A percentile compares a stretch with the other conserved stretches of the same genome.
These are phyloP conservation scores for Oncorhynchus tshawytscha DNA, from an alignment of 2,113 vertebrate genomes.

Conservation along the genomic window DNA sequence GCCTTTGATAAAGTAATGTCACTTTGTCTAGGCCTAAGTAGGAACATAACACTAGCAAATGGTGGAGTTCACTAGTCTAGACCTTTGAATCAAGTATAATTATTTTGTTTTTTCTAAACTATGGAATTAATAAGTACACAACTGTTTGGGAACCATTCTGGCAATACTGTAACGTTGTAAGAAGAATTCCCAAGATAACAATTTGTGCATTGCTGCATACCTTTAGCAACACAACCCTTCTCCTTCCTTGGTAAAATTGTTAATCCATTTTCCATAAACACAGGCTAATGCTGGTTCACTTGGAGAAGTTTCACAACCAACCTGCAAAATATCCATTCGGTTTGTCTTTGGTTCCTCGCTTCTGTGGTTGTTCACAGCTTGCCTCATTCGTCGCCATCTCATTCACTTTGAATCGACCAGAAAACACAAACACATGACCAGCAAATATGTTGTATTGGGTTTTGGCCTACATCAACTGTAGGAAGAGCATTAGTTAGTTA, in stretches of 20 bases:
- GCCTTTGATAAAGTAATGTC: too few relatives aligned
- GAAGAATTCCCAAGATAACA: background rate
- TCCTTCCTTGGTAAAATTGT: background rate
- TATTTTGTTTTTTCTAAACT: too few relatives aligned
- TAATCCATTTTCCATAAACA: background rate
- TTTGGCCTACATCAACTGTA: too few relatives aligned
- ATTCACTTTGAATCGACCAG: constrained; percentile 60
- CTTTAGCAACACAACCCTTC: background rate
- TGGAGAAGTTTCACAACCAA: constrained; percentile 49
- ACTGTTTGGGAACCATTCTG: too few relatives aligned
- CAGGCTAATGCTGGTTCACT: background rate
- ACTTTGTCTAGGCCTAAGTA: too few relatives aligned
- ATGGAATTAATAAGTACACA: too few relatives aligned
- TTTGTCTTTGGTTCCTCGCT: constrained; percentile 84
- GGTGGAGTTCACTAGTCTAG: background rate
- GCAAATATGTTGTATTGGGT: background rate
- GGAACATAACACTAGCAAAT: background rate
- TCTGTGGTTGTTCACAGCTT: constrained; percentile 82
- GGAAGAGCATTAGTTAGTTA: too few relatives aligned
- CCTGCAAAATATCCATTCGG: constrained; percentile 91
- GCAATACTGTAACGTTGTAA: too few relatives aligned
- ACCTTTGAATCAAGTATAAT: too few relatives aligned
- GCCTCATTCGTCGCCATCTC: constrained; percentile 96
- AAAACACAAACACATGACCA: constrained; percentile 25
- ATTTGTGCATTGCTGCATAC: background rate